Percentiles rank a stretch among this genome's conserved stretches.
phyloP scores from a whole-genome alignment of 2,113 vertebrate genomes.

The Gymnorhina tibicen region DNA sequence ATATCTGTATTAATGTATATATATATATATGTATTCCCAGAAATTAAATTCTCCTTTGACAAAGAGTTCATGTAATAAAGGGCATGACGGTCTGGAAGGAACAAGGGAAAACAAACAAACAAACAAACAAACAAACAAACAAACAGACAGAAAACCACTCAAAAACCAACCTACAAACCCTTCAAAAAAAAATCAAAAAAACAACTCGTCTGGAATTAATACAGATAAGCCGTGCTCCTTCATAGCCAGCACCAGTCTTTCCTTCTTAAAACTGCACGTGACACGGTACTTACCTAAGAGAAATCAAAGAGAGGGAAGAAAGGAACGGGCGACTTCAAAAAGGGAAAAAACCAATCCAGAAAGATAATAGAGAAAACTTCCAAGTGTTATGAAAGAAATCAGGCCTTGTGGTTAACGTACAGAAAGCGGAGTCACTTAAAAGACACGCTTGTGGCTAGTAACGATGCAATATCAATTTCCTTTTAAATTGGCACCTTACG shows the following conservation, averaged over 20 bases:
- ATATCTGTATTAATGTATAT: no score
- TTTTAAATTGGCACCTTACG: neutral
- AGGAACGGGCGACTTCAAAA: neutral
- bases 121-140: neutral
- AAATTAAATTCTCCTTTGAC: neutral
- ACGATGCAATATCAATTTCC: fast-evolving
- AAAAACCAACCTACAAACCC: neutral
- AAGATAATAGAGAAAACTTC: neutral
- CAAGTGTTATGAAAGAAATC: neutral
- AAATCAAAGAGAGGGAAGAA: neutral
- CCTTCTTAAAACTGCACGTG: neutral
- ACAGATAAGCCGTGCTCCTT: neutral
- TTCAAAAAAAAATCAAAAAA: neutral
- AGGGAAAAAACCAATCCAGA: neutral
- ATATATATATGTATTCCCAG: neutral
- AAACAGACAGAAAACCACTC: no score
- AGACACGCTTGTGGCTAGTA: neutral
- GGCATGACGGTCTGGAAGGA: neutral
- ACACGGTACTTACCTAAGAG: neutral
- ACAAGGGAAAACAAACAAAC: neutral
- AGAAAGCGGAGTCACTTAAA: neutral
- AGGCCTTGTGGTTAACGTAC: neutral
- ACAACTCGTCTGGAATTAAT: neutral
- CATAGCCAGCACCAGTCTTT: neutral
- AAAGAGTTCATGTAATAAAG: neutral